Evolutionary conservation across 2,888 invertebrate genomes (phyloP).

Genomic region (Siphlonurus alternatus): DNA sequence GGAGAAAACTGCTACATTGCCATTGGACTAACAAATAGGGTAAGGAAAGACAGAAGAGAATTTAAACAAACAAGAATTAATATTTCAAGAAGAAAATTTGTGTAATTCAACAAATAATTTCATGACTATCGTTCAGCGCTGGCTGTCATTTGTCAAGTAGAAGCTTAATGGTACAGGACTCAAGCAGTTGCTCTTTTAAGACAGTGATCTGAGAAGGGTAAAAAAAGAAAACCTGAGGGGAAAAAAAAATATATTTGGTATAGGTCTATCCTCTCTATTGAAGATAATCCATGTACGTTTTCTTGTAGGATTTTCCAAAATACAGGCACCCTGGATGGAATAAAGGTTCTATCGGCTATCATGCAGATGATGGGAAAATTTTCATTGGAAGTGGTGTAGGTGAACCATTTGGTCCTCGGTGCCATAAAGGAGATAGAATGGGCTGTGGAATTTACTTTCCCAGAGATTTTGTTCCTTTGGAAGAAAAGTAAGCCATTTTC

Average conservation of each 20-base stretch:
- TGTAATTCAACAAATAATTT: too few species aligned
- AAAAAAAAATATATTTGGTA: too few species aligned
- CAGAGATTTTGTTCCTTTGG: conserved; percentile 18
- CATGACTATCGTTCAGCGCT: too few species aligned
- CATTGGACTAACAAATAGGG: conserved; percentile 32
- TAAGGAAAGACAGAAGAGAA: conserved; percentile 19
- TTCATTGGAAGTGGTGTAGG: conserved; percentile 29
- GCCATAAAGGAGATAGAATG: conserved; percentile 34
- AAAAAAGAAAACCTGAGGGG: too few species aligned
- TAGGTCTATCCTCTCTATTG: too few species aligned
- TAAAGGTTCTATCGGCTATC: conserved; percentile 35
- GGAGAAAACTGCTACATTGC: conserved; percentile 36
- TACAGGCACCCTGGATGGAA: conserved; percentile 36
- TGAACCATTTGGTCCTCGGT: conserved; percentile 33
- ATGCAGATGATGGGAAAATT: conserved; percentile 36
- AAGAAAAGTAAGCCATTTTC: neutral
- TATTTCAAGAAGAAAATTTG: neutral
- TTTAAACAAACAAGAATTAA: neutral
- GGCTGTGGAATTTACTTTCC: conserved; percentile 36
- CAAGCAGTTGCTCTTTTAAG: too few species aligned
- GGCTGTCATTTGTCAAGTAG: too few species aligned
- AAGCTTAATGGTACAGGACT: too few species aligned
- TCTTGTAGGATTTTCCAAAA: conserved; percentile 30
- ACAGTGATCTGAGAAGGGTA: too few species aligned
- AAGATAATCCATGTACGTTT: too few species aligned